phyloP scores from a whole-genome alignment of 1,140 invertebrate genomes.

The Lasioglossum baleicum region DNA sequence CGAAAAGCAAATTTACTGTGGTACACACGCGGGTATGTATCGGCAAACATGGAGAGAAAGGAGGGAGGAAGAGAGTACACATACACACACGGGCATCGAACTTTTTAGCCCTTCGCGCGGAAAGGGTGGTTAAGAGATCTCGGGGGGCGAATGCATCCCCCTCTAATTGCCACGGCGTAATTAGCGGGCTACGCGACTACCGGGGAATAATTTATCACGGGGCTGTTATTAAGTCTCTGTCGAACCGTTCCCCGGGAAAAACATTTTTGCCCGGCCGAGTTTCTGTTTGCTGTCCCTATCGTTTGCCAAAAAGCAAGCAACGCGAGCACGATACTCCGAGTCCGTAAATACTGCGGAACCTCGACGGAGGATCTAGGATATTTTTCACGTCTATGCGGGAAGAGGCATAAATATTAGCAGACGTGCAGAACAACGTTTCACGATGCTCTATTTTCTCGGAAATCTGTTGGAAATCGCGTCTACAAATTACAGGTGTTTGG shows the following conservation, averaged over 20 bases:
- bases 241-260: constrained; percentile 40
- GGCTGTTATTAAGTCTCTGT: constrained; percentile 53
- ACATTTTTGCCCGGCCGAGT: constrained; percentile 34
- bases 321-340: no score
- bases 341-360: neutral
- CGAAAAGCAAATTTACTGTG: neutral
- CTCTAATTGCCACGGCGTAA: constrained; percentile 60
- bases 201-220: constrained; percentile 59
- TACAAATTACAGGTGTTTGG: no score
- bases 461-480: no score
- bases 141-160: constrained; percentile 60
- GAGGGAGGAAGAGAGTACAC: neutral
- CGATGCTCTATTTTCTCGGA: no score
- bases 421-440: no score
- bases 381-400: neutral
- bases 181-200: constrained; percentile 47
- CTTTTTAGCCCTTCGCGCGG: neutral
- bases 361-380: neutral
- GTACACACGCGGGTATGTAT: neutral
- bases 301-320: neutral
- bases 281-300: neutral
- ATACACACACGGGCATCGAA: neutral
- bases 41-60: no score
- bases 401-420: no score
- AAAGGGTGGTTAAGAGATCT: constrained; percentile 60